Evolutionary conservation across 2,888 invertebrate species (phyloP), one percentile per base, ranked within the genome.

Genomic region (Cheilosia scutellata): DNA sequence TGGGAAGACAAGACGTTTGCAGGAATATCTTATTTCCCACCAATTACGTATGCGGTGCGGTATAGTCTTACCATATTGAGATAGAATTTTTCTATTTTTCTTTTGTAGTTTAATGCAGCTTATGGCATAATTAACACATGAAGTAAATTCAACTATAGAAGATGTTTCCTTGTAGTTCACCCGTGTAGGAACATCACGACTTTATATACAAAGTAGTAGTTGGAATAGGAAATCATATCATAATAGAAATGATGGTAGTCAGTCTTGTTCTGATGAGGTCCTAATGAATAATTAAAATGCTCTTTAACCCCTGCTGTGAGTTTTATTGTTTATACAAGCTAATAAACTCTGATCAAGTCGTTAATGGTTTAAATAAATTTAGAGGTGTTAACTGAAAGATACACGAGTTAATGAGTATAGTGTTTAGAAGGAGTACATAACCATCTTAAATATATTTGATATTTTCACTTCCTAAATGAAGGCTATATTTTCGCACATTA

Each of bases 81-180:
- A 65, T 40, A 65, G 51, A 27, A 20, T 42, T 27, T 68, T 20
- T 44, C 60, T 65, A 37, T 5, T 5, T 37, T 37, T 11, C 9
- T 37, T 37, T 37, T 37, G 29, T 66, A 66, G 66, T 49, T 77
- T 9, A 72, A 82, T 72, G 78, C 74, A 68, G 49, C 79, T 83
- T 83, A 83, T 83, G 79, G 83, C 79, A 83, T 83, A 83, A 83
- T 83, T 83, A 83, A 83, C 83, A 83, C 83, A 83, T 83, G 83
- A 83, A 68, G 79, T 65, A 74, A 70, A 79, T 79, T 49, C 60
- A 37, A 70, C 51, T 25, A 25, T 20, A 20, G 51, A 71, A 70
- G 71, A 51, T 27, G 29, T 51, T 65, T 65, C 62, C 70, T 76
- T 49, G 47, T 47, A 68, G 83, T 83, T 83, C 72, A 72, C 57